phyloP scores from a whole-genome alignment of 2,888 invertebrate species.

The Dendrolimus pini region DNA sequence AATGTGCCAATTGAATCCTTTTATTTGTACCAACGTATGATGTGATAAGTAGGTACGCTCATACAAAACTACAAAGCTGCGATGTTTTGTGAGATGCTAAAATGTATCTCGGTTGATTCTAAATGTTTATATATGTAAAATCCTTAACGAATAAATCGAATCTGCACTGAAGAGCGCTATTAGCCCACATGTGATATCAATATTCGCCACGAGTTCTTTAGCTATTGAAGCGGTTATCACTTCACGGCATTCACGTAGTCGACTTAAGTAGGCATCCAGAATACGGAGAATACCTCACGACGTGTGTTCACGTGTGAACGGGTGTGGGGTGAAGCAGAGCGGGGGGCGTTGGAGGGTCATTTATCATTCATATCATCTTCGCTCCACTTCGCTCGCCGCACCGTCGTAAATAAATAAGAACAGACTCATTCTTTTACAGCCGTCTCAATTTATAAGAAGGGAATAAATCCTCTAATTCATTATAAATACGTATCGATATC shows the following conservation, averaged over 20 bases:
- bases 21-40: too few relatives aligned
- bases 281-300: constrained; percentile 52
- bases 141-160: too few relatives aligned
- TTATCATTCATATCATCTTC: constrained; percentile 78
- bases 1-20: too few relatives aligned
- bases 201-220: constrained; percentile 52
- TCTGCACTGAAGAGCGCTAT: constrained; percentile 1
- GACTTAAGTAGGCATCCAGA: constrained; percentile 56
- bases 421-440: constrained; percentile 75
- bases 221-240: constrained; percentile 54
- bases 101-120: too few relatives aligned
- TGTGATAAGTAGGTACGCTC: too few relatives aligned
- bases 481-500: constrained; percentile 22
- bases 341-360: constrained; percentile 64
- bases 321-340: constrained; percentile 25
- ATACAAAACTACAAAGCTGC: too few relatives aligned
- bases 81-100: too few relatives aligned
- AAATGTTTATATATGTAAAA: too few relatives aligned
- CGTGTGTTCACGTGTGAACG: constrained; percentile 69
- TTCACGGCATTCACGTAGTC: constrained; percentile 47
- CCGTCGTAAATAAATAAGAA: constrained; percentile 77
- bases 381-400: constrained; percentile 77
- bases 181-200: constrained; percentile 30
- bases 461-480: constrained; percentile 18
- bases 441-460: constrained; percentile 25